Evolutionary conservation across 2,797 vertebrate species (phyloP), one percentile per base, ranked within the genome.

Genomic region (Sebastes cheni): DNA sequence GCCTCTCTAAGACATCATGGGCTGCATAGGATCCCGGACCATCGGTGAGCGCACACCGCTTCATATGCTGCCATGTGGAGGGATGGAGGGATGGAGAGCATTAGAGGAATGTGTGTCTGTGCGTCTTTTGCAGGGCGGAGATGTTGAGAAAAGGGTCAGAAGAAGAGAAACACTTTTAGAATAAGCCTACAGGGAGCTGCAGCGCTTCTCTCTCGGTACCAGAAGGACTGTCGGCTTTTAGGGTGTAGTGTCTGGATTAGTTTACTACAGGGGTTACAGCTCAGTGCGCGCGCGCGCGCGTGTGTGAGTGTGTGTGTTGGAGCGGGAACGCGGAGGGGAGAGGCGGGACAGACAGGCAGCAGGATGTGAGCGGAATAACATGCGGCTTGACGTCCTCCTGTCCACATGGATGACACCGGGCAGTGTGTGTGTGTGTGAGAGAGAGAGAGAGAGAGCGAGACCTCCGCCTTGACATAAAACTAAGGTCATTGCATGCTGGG

Each of bases 21-120:
- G 95, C 93, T 96, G 95, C 88, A 96, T 96, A 32, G 95, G 95
- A 93, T 96, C 95, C 94, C 92, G 95, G 87, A 95, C 93, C 22
- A 95, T 96, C 93, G 91, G 95, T 96, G 95, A 96, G 95, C 86
- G 61, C 77, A 8, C 77, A 2, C 52, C 79, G 79, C 80, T 30
- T 61, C 8, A 4, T 54, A 4, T 46, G 46, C 46, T 39, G 72
- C 80, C 85, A 90, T 89, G 91, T 92, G 93, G 66, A 65, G 5
- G 76, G 71, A 30, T 29, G 34, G 34, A 75, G 8, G 59, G 25
- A 50, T 2, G 30, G 30, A 64, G 1, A 12, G 42, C 55, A 29
- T 78, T 11, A n/a, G 22, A 42, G 61, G 61, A 9, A 67, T 58
- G 74, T 3, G 66, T 32, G 67, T 36, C 9, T 9, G 23, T 60